Conservation (phyloP, 2,888 invertebrate species). For the Drosophila emarginata region DNA sequence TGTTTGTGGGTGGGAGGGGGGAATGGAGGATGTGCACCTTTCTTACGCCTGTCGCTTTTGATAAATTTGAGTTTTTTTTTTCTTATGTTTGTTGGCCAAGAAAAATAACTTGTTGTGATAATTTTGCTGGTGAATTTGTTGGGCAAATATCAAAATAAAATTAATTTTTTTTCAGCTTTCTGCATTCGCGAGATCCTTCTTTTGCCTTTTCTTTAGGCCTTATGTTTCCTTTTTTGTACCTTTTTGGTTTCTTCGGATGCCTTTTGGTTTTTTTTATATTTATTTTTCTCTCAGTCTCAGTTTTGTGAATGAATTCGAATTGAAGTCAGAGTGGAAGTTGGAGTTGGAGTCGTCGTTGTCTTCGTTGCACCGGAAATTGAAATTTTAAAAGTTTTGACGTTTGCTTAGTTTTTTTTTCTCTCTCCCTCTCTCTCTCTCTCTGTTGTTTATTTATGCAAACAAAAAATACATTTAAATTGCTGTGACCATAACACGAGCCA, state of each 20-base stretch:
- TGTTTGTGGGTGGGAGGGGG: neutral
- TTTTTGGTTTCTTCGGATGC: neutral
- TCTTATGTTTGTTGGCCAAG: constrained; percentile 36
- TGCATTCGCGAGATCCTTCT: constrained; percentile 7
- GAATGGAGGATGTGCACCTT: constrained; percentile 16
- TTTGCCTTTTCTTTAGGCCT: neutral
- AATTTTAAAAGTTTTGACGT: constrained; percentile 70
- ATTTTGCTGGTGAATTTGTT: constrained; percentile 66
- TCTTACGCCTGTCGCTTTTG: constrained; percentile 72
- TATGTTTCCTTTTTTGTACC: neutral
- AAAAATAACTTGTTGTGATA: constrained; percentile 75
- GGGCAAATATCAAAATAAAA: constrained; percentile 76
- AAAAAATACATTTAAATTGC: constrained; percentile 19
- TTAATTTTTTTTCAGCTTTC: constrained; percentile 64
- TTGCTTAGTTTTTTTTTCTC: constrained; percentile 24
- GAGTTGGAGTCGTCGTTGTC: constrained; percentile 20
- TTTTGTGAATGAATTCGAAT: constrained; percentile 40
- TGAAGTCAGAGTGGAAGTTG: constrained; percentile 5
- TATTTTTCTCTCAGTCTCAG: neutral
- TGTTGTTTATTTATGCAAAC: constrained; percentile 15
- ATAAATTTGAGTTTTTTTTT: constrained; percentile 63
- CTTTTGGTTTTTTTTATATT: neutral
- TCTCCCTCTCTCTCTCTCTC: constrained; percentile 5
- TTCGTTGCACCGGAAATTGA: constrained; percentile 69
- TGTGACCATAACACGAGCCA: constrained; percentile 50